These are phyloP conservation scores for Chelon labrosus DNA, from an alignment of 2,797 vertebrate genomes.

Conservation along the genomic window DNA sequence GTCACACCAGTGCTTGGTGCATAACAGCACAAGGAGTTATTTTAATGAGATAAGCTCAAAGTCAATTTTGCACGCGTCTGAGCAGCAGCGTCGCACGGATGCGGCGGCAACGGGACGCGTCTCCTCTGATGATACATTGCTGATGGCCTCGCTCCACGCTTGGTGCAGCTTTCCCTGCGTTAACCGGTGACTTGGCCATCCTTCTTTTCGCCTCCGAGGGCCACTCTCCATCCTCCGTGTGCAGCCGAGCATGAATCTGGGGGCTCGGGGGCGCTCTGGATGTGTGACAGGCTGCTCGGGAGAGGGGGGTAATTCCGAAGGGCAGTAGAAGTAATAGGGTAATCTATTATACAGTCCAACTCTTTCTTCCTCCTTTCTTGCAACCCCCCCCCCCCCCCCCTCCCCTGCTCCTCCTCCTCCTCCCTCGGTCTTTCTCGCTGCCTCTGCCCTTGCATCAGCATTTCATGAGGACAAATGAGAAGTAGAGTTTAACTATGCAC, in stretches of 20 bases:
- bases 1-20: conserved; percentile 47
- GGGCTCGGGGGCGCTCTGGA: conserved; percentile 54
- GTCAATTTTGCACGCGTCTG: conserved; percentile 41
- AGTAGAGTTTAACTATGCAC: conserved; percentile 83
- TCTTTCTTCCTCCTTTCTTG: conserved; percentile 63
- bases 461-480: conserved; percentile 82
- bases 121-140: conserved; percentile 35
- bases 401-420: conserved; percentile 12
- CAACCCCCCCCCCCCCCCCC: background rate
- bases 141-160: conserved; percentile 42
- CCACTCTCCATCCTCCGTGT: conserved; percentile 60
- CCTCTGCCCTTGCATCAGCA: conserved; percentile 85
- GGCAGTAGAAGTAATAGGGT: conserved; percentile 85
- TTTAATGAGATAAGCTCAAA: conserved; percentile 30
- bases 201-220: conserved; percentile 63
- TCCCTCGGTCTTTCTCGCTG: conserved; percentile 56
- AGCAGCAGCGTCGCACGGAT: conserved; percentile 7
- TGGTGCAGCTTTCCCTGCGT: conserved; percentile 44
- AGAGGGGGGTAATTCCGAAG: conserved; percentile 77
- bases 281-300: conserved; percentile 71
- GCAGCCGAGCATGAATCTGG: conserved; percentile 72
- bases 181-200: conserved; percentile 53
- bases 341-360: conserved; percentile 84
- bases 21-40: conserved; percentile 30
- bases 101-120: conserved; percentile 46